A percentile compares a stretch with the other conserved stretches of the same genome.
Conservation (phyloP, 2,797 vertebrate species). For the Kryptopterus vitreolus region DNA sequence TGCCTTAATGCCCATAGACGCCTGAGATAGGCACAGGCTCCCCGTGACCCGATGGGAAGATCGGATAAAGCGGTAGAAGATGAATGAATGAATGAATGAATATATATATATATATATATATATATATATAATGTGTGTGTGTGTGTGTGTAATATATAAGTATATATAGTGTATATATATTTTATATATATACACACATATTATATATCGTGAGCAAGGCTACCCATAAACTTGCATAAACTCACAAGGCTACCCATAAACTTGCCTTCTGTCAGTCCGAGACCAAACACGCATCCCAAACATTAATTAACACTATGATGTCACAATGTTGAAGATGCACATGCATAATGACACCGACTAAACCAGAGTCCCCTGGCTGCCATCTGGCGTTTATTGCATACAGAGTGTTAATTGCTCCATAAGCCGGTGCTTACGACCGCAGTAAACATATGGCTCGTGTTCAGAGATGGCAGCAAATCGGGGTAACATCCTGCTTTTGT, state of each 20-base stretch:
- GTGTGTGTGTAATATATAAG: no score
- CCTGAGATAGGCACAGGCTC: no score
- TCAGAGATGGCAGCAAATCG: conserved; percentile 25
- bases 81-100: no score
- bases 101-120: no score
- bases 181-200: no score
- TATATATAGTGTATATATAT: no score
- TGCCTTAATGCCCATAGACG: no score
- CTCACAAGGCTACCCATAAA: neutral
- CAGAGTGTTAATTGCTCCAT: conserved; percentile 35
- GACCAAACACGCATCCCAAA: neutral
- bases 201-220: no score
- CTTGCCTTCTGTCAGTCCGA: neutral
- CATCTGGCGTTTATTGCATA: conserved; percentile 21
- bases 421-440: conserved; percentile 19
- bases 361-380: conserved; percentile 16
- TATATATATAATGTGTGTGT: no score
- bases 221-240: neutral
- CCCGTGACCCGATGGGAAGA: no score
- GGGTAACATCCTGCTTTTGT: conserved; percentile 30
- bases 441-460: conserved; percentile 34
- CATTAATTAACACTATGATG: neutral
- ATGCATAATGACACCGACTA: conserved; percentile 10
- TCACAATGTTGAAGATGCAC: conserved; percentile 20
- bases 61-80: no score